Conservation (phyloP, 2,797 vertebrate species). For the Gambusia yucatana region DNA sequence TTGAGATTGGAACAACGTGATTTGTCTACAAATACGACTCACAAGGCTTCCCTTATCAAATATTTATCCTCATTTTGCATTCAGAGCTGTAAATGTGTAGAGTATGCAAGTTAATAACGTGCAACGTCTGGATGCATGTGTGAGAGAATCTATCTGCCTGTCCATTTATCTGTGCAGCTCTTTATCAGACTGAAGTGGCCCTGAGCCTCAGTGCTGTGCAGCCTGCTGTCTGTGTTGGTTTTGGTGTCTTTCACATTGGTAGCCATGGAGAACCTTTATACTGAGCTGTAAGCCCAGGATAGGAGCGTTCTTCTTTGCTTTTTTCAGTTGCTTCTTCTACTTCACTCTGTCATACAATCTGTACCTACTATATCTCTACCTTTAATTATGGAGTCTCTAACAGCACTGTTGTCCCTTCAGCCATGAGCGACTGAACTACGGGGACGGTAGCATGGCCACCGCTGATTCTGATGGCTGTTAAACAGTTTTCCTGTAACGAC, state of each 20-base stretch:
- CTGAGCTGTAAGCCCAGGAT: constrained; percentile 41
- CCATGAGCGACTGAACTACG: too few relatives aligned
- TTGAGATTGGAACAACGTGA: constrained; percentile 52
- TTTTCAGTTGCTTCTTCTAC: background rate
- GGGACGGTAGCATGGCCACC: too few relatives aligned
- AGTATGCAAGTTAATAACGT: constrained; percentile 15
- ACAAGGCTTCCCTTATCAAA: constrained; percentile 63
- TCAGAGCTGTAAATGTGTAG: constrained; percentile 56
- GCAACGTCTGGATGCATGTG: background rate
- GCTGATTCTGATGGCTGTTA: too few relatives aligned
- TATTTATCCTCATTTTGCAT: constrained; percentile 74
- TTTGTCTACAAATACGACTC: constrained; percentile 68
- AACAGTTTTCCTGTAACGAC: too few relatives aligned
- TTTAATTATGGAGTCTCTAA: background rate
- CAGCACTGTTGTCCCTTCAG: background rate
- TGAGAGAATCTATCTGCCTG: constrained; percentile 8
- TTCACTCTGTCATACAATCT: too few relatives aligned
- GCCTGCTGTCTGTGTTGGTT: constrained; percentile 56
- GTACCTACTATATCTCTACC: background rate
- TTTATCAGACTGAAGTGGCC: constrained; percentile 51
- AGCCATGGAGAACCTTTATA: constrained; percentile 40
- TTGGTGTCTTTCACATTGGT: constrained; percentile 41
- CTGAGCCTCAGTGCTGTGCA: constrained; percentile 53
- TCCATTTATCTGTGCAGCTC: constrained; percentile 36
- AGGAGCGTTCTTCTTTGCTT: constrained; percentile 20